Evolutionary conservation across 2,888 invertebrate species (phyloP), one percentile per base, ranked within the genome.

Genomic region (Pteria penguin): DNA sequence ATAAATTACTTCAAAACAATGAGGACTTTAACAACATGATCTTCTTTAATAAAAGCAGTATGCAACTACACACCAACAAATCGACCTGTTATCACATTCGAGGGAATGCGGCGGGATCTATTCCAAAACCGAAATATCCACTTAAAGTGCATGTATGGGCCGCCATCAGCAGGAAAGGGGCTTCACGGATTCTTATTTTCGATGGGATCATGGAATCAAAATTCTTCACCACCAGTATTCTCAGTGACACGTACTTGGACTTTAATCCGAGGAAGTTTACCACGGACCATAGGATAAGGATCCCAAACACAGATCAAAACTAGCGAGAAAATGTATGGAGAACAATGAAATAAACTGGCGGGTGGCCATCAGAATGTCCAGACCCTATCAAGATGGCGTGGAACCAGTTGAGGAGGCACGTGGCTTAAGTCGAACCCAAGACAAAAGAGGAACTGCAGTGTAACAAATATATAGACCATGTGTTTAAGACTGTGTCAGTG

Each of bases 331-430:
- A 8, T 79, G 76, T 31, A 76, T 76, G 79, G 45, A n/a, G 14
- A 60, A 67, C 14, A 74, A 70, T 54, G 71, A 61, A 2, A 79
- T 79, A 32, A 79, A 79, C 65, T 70, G 66, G 65, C 69, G 63
- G 75, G 2, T 79, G 76, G 75, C 78, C n/a, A 31, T 57, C 76
- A 68, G 73, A 79, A 65, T 65, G 69, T 60, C 65, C 69, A 8
- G 79, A 79, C 31, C 79, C 79, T n/a, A 79, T 79, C 18, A 74
- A 79, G 31, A 73, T 76, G 73, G 76, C 73, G 5, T 76, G 79
- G 76, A 61, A 33, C 29, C 60, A 76, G 8, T 8, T 79, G 24
- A 76, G 73, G 54, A 32, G 31, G 5, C 54, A 58, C 27, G 60
- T 77, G 14, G 33, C 73, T 4, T 71, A 60, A 33, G 54, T 24